Conservation (phyloP, 2,888 invertebrate species). For the Augochlorella aurata region DNA sequence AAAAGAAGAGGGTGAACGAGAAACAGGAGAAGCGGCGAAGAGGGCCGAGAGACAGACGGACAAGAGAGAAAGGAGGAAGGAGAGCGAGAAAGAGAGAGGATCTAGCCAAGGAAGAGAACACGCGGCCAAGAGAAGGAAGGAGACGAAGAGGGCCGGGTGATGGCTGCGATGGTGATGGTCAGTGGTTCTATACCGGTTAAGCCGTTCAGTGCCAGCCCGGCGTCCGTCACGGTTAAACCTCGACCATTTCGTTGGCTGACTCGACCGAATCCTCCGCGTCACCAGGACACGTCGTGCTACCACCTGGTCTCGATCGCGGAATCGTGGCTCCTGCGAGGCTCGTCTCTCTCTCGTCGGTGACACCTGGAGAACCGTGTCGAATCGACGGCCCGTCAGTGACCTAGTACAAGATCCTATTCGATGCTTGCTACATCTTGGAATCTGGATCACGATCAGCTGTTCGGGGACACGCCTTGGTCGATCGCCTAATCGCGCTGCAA, state of each 20-base stretch:
- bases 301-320: neutral
- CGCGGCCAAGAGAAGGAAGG: conserved; percentile 48
- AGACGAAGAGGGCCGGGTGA: conserved; percentile 64
- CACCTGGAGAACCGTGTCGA: neutral
- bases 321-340: neutral
- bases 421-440: neutral
- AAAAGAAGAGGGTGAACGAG: conserved; percentile 51
- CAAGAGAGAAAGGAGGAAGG: conserved; percentile 52
- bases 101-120: conserved; percentile 36
- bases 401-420: neutral
- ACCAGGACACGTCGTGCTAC: conserved; percentile 41
- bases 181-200: conserved; percentile 75
- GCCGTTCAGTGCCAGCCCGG: conserved; percentile 75
- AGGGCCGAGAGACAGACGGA: conserved; percentile 18
- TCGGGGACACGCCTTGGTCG: neutral
- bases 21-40: neutral
- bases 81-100: conserved; percentile 39
- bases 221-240: conserved; percentile 73
- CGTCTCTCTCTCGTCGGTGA: neutral
- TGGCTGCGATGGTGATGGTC: conserved; percentile 72
- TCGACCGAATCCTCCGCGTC: conserved; percentile 36
- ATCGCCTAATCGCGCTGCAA: neutral
- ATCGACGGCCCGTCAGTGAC: neutral
- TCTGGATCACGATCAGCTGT: neutral
- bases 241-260: conserved; percentile 60